Conservation (phyloP, 2,888 invertebrate species). For the Yponomeuta sedellus region DNA sequence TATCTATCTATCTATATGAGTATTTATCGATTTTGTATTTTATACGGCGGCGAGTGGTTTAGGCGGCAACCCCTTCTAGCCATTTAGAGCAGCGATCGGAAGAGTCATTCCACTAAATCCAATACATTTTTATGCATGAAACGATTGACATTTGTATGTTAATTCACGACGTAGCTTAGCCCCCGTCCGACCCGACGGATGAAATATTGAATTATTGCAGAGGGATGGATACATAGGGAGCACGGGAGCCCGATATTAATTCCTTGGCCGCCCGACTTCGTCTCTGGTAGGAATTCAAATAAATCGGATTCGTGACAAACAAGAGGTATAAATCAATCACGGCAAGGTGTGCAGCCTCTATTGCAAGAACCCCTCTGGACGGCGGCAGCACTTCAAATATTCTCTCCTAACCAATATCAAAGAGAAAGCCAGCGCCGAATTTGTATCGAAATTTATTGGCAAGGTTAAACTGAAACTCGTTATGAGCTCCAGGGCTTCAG, state of each 20-base stretch:
- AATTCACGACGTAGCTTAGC: constrained; percentile 65
- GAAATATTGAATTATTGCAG: constrained; percentile 76
- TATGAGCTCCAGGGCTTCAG: constrained; percentile 63
- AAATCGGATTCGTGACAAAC: constrained; percentile 75
- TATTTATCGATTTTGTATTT: constrained; percentile 16
- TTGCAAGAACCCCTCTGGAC: constrained; percentile 39
- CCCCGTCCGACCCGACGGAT: constrained; percentile 53
- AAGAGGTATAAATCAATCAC: constrained; percentile 77
- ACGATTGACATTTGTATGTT: constrained; percentile 77
- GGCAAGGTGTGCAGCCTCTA: constrained; percentile 68
- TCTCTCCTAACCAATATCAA: constrained; percentile 1
- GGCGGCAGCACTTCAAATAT: neutral
- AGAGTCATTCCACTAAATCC: constrained; percentile 72
- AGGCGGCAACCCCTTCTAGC: constrained; percentile 46
- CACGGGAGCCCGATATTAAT: constrained; percentile 72
- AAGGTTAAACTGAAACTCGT: constrained; percentile 69
- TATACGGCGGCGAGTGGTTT: constrained; percentile 46
- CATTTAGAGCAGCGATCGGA: constrained; percentile 44
- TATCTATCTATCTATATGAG: no score
- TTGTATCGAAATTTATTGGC: constrained; percentile 71
- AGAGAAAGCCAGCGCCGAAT: constrained; percentile 45
- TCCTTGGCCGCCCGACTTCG: constrained; percentile 60
- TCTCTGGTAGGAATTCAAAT: constrained; percentile 74
- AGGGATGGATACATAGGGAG: constrained; percentile 69
- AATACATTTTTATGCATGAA: constrained; percentile 77